These are phyloP conservation scores for Genyomyrus donnyi DNA, from an alignment of 2,113 vertebrate genomes.

Conservation along the genomic window DNA sequence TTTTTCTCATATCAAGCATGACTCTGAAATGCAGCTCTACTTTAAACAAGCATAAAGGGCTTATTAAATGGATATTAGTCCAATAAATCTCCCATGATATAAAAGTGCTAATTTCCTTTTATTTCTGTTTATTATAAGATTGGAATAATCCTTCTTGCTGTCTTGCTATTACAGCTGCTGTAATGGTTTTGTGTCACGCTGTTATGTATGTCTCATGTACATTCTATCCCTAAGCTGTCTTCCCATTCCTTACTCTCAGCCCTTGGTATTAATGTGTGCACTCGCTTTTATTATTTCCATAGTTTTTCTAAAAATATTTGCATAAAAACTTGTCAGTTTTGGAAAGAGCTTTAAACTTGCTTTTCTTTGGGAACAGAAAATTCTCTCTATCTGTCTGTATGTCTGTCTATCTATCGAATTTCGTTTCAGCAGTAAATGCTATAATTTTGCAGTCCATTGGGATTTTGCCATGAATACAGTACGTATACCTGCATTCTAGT, in stretches of 20 bases:
- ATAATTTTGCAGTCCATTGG: not conserved
- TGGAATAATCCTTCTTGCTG: not conserved
- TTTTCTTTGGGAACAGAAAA: not conserved
- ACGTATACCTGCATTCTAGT: not conserved
- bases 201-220: not conserved
- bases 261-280: not conserved
- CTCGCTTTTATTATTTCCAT: not conserved
- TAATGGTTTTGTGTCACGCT: not conserved
- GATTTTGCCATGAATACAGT: not conserved
- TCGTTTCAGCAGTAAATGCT: not conserved
- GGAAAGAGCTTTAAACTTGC: not conserved
- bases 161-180: not conserved
- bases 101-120: not conserved
- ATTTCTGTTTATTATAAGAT: not conserved
- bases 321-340: not conserved
- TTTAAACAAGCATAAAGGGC: not conserved
- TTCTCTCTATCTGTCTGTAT: not conserved
- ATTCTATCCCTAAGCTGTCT: not conserved
- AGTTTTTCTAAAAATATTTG: not conserved
- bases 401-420: not conserved
- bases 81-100: not conserved
- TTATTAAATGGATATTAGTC: conserved; percentile 5
- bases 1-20: not conserved
- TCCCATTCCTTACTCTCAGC: not conserved
- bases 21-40: not conserved